phyloP scores from a whole-genome alignment of 2,113 vertebrate species.

The Muntiacus muntjak region DNA sequence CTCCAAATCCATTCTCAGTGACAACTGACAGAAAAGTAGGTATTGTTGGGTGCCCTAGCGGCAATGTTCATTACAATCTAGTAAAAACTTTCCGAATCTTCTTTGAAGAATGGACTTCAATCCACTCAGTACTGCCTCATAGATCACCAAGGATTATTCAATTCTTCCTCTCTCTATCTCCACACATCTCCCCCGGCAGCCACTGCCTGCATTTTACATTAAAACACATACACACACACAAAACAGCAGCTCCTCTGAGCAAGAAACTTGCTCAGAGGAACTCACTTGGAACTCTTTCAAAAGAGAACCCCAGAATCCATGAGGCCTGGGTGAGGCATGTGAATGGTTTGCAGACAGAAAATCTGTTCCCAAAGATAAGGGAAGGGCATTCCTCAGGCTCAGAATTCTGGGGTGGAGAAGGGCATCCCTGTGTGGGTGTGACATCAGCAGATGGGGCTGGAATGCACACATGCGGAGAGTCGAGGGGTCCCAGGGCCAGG shows the following conservation, averaged over 20 bases:
- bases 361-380: not conserved
- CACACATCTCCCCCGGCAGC: not conserved
- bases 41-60: rapidly evolving
- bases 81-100: not conserved
- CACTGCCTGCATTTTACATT: not conserved
- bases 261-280: not conserved
- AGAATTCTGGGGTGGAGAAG: conserved; percentile 38
- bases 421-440: conserved; percentile 65
- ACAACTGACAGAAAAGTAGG: not conserved
- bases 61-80: rapidly evolving
- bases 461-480: conserved; percentile 55
- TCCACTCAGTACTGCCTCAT: rapidly evolving
- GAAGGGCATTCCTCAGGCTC: not conserved
- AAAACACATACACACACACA: not conserved
- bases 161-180: not conserved
- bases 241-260: not conserved
- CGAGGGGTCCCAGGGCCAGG: not conserved
- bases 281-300: not conserved
- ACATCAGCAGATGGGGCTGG: conserved; percentile 73
- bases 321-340: conserved; percentile 5
- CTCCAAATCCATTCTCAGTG: not conserved
- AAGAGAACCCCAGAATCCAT: not conserved
- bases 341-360: conserved; percentile 41
- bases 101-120: not conserved
- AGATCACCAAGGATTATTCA: not conserved